Evolutionary conservation across 2,797 vertebrate genomes (phyloP), one percentile per base, ranked within the genome.

Genomic region (Lagorchestes hirsutus): DNA sequence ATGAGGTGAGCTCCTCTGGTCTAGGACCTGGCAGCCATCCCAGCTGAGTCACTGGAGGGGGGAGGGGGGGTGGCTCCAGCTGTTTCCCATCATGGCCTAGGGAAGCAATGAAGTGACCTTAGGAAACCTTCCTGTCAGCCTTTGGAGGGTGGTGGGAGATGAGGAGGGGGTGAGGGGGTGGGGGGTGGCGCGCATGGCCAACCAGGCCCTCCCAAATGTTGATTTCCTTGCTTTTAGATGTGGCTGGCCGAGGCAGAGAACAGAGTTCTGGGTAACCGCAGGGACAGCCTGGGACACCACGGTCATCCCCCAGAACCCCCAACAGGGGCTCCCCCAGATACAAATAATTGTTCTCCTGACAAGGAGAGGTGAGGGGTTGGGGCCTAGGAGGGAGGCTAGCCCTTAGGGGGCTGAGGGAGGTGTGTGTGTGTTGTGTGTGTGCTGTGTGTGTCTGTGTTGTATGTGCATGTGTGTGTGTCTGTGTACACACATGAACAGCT

Each of bases 191-290:
- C 5, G 11, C 8, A 82, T 1, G 74, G 74, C 74, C n/a, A 40
- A 27, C n/a, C 40, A 5, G 74, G 14, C 67, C 67, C 22, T 87
- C 93, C 91, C 54, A 57, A 62, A 55, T 74, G 34, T 54, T 57
- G 92, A 96, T 54, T 0, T 3, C n/a, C 24, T 6, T 90, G 74
- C 56, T 92, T 93, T 67, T 94, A 99, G 99, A 98, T 98, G 0
- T 99, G 99, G 99, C 98, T 99, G 91, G 97, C 98, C 1, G 99
- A 99, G 96, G 99, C 99, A 0, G 99, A 99, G 57, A 99, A 98
- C 87, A 95, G 98, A 29, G 97, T 98, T 93, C 95, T 98, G n/a
- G 98, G 97, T 67, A 98, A 98, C 98, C 96, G 98, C 4, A 97
- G 97, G 0, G 98, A 98, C 90, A 97, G 96, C 29, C 82, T 97